Base-by-base conservation (phyloP, 2,797 vertebrate species). In the Myotis pilosus region DNA sequence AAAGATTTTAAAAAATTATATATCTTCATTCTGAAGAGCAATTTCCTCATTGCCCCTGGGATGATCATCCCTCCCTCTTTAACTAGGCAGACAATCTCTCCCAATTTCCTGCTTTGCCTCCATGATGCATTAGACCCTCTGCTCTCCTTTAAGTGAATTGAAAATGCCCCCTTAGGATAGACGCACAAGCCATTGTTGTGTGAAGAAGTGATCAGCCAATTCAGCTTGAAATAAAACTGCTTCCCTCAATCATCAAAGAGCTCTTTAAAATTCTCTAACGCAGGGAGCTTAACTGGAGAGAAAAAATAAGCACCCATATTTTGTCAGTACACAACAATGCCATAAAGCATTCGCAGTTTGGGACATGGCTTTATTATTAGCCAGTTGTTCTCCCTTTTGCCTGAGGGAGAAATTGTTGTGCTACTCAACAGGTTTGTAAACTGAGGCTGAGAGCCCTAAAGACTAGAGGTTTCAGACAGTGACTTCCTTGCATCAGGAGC, bases 171-270 rank as follows among this genome's bases (percentile, higher is more conserved):
- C 69, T 95, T 94, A 95, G 81, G 89, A 89, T 19, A 92, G 85
- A 92, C 86, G 30, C 57, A 15, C 33, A 75, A 75, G 51, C 85
- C 55, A 51, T 66, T 68, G 71, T 92, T 83, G 17, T 82, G 41
- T 74, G 92, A 89, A 84, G 51, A 92, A 90, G 85, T 36, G 47
- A 90, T 86, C 6, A 3, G 49, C 87, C 90, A 83, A 25, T 92
- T 86, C 91, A 88, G n/a, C 78, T 44, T 78, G 94, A 90, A 91
- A 83, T 92, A 87, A 94, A 92, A 95, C 84, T 72, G 57, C 74
- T 90, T 95, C n/a, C 68, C 64, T 93, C 41, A 22, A 17, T 93
- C 79, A 92, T 94, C 87, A 90, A 69, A 88, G 60, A 55, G 17
- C 36, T 93, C 69, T 82, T 94, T 82, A 82, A 91, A 95, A 87